Conservation (phyloP, 2,888 invertebrate species). For the Nomada fabriciana region DNA sequence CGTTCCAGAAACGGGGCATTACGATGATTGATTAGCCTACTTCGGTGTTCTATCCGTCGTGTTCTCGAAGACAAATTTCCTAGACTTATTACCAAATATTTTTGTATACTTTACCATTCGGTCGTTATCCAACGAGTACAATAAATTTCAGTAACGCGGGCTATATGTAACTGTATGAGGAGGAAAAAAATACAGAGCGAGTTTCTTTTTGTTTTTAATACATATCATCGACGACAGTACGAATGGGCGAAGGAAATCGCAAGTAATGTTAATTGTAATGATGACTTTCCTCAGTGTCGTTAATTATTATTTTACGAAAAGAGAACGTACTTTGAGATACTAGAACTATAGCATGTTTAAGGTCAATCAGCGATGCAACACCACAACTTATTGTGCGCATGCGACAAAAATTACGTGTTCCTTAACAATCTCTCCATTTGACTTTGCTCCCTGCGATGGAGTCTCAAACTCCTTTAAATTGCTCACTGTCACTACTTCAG, state of each 20-base stretch:
- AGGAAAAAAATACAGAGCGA: neutral
- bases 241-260: slow-evolving; percentile 4
- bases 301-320: slow-evolving; percentile 35
- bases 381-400: slow-evolving; percentile 33
- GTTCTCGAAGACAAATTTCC: neutral
- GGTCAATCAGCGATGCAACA: slow-evolving; percentile 27
- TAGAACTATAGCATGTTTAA: slow-evolving; percentile 30
- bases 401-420: slow-evolving; percentile 34
- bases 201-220: slow-evolving; percentile 12
- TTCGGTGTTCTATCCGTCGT: neutral
- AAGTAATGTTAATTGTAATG: slow-evolving; percentile 15
- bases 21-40: neutral
- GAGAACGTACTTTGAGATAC: slow-evolving; percentile 32
- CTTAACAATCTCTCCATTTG: neutral
- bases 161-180: neutral
- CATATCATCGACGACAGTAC: slow-evolving; percentile 14
- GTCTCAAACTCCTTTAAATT: neutral
- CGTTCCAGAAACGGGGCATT: neutral
- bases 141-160: neutral
- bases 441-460: neutral
- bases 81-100: neutral
- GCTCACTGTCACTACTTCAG: neutral
- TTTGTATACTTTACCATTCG: neutral
- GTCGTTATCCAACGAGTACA: neutral
- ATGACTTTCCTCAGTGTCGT: slow-evolving; percentile 48